A percentile compares a stretch with the other conserved stretches of the same genome.
These are phyloP conservation scores for Phaethornis superciliosus DNA, from an alignment of 2,113 vertebrate species.

Conservation along the genomic window DNA sequence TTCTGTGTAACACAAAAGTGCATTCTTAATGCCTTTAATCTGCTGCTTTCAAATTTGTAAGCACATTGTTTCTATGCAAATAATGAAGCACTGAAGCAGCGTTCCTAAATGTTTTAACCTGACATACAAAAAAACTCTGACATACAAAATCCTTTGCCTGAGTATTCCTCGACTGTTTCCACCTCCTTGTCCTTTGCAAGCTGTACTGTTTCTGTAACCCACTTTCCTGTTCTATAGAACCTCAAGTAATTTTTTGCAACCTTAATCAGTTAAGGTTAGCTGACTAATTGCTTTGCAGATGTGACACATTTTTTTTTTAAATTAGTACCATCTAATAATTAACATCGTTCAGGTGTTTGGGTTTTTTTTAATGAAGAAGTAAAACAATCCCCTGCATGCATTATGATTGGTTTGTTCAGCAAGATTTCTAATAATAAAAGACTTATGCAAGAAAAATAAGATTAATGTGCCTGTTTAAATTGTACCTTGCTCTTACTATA, in stretches of 20 bases:
- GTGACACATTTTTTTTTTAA: slow-evolving; percentile 6
- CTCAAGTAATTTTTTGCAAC: not conserved
- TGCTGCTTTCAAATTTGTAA: not conserved
- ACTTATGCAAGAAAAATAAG: not conserved
- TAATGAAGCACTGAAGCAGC: not conserved
- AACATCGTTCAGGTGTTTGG: not conserved
- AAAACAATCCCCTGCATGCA: not conserved
- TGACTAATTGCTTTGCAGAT: slow-evolving; percentile 36
- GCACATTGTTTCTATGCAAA: not conserved
- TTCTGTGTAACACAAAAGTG: accelerated
- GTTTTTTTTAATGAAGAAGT: not conserved
- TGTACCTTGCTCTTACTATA: not conserved
- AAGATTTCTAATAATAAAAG: not conserved
- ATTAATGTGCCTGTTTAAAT: not conserved
- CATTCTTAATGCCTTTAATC: not conserved
- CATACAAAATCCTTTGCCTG: not conserved
- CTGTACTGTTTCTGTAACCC: slow-evolving; percentile 19
- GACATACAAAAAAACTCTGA: not conserved
- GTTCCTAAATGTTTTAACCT: not conserved
- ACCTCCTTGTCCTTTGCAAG: slow-evolving; percentile 4
- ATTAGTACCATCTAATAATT: not conserved
- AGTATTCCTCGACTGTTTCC: not conserved
- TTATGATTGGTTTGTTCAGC: not conserved
- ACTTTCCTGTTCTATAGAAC: not conserved
- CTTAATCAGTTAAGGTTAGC: not conserved